Evolutionary conservation across 1,140 invertebrate genomes (phyloP), one percentile per base, ranked within the genome.

Genomic region (Mamestra configurata): DNA sequence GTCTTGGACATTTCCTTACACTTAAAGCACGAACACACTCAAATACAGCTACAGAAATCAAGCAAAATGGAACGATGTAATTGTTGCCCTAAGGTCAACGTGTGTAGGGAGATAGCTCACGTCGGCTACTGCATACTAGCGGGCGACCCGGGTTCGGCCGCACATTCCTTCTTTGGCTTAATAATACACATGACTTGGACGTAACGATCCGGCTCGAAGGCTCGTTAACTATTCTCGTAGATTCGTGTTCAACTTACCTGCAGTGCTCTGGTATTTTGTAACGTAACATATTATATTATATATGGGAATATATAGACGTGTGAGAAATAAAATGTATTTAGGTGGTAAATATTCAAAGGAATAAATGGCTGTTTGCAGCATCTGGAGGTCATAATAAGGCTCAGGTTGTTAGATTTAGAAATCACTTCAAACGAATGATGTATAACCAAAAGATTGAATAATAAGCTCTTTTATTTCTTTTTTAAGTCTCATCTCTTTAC

Each of bases 111-210:
- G 68, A 71, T 75, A 82, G 82, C 82, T 89, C 77, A 82, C 85
- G 83, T 90, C 73, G 43, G 72, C 79, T 80, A 80, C 79, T 64
- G 72, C 57, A 77, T 55, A 72, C 55, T 77, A 66, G 59, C 49
- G 7, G 49, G 24, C 75, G 43, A 66, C 75, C 75, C 59, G 40
- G 61, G 59, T 53, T 77, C 75, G 75, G 40, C 78, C 84, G 84
- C 73, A 84, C 91, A 92, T 93, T 93, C 92, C 93, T 91, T 92
- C 90, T 92, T 91, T 84, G 89, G 90, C 87, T 84, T 93, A 93
- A 92, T 92, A 92, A 92, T 92, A 92, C 87, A 90, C 90, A 91
- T 92, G 88, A 89, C 89, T 84, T 79, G 75, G 81, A 84, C 88
- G 86, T 90, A 93, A 92, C 90, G 88, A 93, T 92, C 89, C 84